Percentiles rank a stretch among this genome's conserved stretches.
Conservation (phyloP, 2,888 invertebrate genomes). For the Acanthoscelides obtectus region DNA sequence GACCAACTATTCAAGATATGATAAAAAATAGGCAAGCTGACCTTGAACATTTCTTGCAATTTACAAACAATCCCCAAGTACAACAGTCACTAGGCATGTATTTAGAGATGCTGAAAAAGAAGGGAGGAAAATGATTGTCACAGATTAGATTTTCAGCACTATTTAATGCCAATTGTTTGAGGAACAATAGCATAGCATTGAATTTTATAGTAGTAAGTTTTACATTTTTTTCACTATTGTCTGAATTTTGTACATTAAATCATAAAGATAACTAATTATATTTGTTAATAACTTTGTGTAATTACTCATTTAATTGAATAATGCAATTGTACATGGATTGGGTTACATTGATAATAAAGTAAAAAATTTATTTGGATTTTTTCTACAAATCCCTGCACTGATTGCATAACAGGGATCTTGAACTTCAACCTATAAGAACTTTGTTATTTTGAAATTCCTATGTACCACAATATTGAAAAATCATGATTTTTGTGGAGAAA, state of each 20-base stretch:
- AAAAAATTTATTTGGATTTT: not conserved
- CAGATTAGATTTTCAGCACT: not conserved
- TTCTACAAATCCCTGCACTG: not conserved
- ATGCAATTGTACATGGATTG: no score
- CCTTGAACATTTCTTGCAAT: conserved; percentile 57
- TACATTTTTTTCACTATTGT: not conserved
- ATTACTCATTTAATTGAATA: no score
- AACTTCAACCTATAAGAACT: not conserved
- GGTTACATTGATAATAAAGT: not conserved
- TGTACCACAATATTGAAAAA: no score
- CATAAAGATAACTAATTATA: no score
- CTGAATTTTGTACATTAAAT: no score
- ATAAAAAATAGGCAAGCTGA: conserved; percentile 56
- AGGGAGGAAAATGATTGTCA: conserved; percentile 32
- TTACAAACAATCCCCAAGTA: conserved; percentile 59
- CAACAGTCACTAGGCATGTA: conserved; percentile 71
- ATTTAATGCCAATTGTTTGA: no score
- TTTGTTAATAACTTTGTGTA: no score
- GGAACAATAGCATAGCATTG: no score
- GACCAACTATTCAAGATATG: conserved; percentile 42
- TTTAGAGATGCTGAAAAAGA: conserved; percentile 63
- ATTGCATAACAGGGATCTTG: not conserved
- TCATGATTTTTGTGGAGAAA: no score
- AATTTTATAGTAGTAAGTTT: not conserved
- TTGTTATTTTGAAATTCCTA: not conserved